phyloP scores from a whole-genome alignment of 2,888 invertebrate species.

The Pollenia labialis region DNA sequence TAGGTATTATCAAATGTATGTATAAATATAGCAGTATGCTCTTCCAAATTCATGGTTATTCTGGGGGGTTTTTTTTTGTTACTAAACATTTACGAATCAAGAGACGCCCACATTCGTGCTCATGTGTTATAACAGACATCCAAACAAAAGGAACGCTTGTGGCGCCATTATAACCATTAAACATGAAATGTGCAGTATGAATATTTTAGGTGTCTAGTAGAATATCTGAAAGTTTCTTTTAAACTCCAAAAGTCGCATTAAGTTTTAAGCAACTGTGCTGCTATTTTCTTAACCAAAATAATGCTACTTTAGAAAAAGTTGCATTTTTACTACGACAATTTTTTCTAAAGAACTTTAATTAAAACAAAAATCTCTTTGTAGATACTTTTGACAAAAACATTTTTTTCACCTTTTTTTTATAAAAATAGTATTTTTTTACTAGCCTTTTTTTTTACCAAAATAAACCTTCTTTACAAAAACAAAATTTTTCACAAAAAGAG shows the following conservation, averaged over 20 bases:
- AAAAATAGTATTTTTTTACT: too few species aligned
- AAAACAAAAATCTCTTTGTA: too few species aligned
- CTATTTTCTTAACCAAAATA: too few species aligned
- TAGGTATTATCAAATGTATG: not conserved
- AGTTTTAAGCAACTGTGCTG: too few species aligned
- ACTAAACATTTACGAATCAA: not conserved
- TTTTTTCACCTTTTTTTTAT: too few species aligned
- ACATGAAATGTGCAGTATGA: slow-evolving; percentile 41
- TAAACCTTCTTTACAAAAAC: too few species aligned
- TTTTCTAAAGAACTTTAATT: too few species aligned
- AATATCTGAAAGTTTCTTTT: not conserved
- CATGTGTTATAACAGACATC: not conserved
- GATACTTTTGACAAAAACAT: too few species aligned
- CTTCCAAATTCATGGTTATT: slow-evolving; percentile 8
- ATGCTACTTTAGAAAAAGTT: too few species aligned
- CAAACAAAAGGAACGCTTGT: slow-evolving; percentile 50
- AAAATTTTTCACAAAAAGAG: too few species aligned
- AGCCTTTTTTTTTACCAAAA: too few species aligned
- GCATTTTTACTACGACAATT: too few species aligned
- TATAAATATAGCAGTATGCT: not conserved
- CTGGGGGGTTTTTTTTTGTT: not conserved
- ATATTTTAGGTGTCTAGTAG: not conserved
- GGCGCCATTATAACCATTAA: slow-evolving; percentile 68
- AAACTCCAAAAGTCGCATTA: not conserved
- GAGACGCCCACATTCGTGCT: not conserved